A percentile compares a stretch with the other conserved stretches of the same genome.
These are phyloP conservation scores for Solenodon paradoxus DNA, from an alignment of 2,113 vertebrate genomes.

Conservation along the genomic window DNA sequence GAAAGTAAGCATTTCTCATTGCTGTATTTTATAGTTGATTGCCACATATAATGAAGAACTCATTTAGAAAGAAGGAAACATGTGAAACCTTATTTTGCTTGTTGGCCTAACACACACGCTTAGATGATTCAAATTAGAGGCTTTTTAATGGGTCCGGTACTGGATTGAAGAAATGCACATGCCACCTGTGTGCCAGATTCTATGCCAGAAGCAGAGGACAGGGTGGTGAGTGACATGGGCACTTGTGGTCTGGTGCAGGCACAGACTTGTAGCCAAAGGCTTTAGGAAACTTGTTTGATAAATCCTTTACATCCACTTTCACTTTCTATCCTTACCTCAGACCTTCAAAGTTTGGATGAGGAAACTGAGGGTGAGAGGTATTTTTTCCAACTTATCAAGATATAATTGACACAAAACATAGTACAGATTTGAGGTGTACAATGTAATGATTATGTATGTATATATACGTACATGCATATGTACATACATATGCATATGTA, in stretches of 20 bases:
- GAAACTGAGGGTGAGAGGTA: neutral
- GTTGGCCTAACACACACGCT: constrained; percentile 15
- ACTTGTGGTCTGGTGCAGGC: neutral
- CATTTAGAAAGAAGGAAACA: constrained; percentile 59
- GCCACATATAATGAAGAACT: neutral
- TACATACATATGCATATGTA: too few relatives aligned
- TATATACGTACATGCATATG: too few relatives aligned
- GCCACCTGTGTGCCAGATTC: neutral
- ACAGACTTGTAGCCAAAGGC: neutral
- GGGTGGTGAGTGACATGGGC: neutral
- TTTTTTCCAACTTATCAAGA: neutral
- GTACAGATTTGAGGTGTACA: neutral
- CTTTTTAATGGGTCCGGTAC: neutral
- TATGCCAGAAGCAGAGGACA: neutral
- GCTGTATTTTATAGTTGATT: neutral
- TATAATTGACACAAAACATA: neutral
- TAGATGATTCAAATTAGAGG: constrained; percentile 40
- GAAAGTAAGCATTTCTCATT: constrained; percentile 41
- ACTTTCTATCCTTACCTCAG: neutral
- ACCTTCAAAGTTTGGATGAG: neutral
- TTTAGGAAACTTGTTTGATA: neutral
- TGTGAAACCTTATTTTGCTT: constrained; percentile 60
- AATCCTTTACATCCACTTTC: neutral
- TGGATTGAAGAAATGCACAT: neutral
- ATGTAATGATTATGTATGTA: neutral